phyloP scores from a whole-genome alignment of 1,140 invertebrate genomes.

The Pogonomyrmex barbatus region DNA sequence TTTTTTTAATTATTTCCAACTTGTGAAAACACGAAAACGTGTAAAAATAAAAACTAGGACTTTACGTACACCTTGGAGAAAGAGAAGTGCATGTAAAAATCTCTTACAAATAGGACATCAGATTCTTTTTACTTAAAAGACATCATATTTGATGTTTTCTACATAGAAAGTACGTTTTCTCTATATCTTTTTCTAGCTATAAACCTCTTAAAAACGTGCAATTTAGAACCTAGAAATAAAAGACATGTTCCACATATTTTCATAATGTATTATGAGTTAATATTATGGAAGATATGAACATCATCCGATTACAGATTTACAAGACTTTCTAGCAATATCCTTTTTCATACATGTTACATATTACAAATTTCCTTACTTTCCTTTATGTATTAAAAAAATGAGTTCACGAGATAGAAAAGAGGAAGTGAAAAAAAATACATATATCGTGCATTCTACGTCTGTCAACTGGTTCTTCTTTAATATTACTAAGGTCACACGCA shows the following conservation, averaged over 20 bases:
- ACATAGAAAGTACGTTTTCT: constrained; percentile 19
- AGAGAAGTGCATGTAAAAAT: not conserved
- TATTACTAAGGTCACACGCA: not conserved
- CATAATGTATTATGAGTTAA: not conserved
- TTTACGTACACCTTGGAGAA: not conserved
- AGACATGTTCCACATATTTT: constrained; percentile 5
- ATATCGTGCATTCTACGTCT: not conserved
- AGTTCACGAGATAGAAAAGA: not conserved
- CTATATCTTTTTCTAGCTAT: not conserved
- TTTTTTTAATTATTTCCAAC: not conserved
- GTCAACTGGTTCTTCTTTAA: not conserved
- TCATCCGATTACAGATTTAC: not conserved
- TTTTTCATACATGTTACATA: not conserved
- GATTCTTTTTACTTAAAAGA: constrained; percentile 16
- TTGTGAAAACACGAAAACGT: not conserved
- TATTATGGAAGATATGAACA: not conserved
- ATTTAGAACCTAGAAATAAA: not conserved
- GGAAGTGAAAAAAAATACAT: constrained; percentile 10
- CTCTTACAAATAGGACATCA: not conserved
- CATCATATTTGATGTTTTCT: constrained; percentile 15
- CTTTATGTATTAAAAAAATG: constrained; percentile 7
- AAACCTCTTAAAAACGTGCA: not conserved
- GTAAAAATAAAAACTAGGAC: not conserved
- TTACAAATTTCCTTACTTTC: constrained; percentile 6
- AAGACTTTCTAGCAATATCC: not conserved